Evolutionary conservation across 1,140 invertebrate genomes (phyloP).

Genomic region (Myzus persicae): DNA sequence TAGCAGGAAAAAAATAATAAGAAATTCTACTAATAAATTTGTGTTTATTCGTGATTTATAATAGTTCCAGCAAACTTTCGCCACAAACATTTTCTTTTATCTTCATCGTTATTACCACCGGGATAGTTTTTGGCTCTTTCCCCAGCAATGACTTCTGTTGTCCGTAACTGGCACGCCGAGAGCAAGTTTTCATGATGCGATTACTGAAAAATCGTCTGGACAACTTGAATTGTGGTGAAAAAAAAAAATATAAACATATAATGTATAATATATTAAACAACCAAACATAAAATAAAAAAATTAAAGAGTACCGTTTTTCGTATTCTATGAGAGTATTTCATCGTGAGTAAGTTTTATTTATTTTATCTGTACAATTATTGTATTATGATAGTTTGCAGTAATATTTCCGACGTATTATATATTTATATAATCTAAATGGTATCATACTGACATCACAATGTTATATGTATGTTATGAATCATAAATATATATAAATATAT

Average conservation of each 20-base stretch:
- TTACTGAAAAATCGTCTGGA: constrained; percentile 45
- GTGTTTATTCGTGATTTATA: constrained; percentile 57
- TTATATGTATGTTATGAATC: too few relatives aligned
- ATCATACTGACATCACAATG: not conserved
- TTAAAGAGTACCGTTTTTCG: not conserved
- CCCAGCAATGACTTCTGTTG: constrained; percentile 57
- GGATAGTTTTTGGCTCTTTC: constrained; percentile 55
- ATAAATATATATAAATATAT: too few relatives aligned
- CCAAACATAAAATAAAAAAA: constrained; percentile 20
- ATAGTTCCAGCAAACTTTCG: constrained; percentile 50
- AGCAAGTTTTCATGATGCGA: constrained; percentile 53
- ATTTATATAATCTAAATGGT: not conserved
- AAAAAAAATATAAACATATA: constrained; percentile 22
- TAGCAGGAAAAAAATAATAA: constrained; percentile 36
- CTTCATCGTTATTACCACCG: constrained; percentile 43
- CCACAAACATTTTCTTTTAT: constrained; percentile 57
- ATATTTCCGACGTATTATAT: not conserved
- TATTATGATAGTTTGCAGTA: not conserved
- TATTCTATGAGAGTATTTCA: not conserved
- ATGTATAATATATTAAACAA: constrained; percentile 20
- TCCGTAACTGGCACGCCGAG: constrained; percentile 51
- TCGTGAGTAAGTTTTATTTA: not conserved
- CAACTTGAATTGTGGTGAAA: constrained; percentile 15
- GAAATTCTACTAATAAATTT: constrained; percentile 48
- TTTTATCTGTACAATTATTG: not conserved